Evolutionary conservation across 2,113 vertebrate species (phyloP).

Genomic region (Equus przewalskii): DNA sequence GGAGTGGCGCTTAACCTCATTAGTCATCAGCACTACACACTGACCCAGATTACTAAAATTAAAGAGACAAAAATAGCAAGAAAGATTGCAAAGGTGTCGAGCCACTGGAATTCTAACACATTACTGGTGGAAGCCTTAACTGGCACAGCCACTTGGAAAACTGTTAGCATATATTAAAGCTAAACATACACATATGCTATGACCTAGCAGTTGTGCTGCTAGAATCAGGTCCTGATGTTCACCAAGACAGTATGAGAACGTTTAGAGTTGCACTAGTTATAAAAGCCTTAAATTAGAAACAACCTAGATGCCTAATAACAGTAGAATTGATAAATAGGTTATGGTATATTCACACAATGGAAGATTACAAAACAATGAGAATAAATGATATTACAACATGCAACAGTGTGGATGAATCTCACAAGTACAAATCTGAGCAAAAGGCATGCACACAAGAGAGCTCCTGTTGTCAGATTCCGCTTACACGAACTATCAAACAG

Average conservation of each 20-base stretch:
- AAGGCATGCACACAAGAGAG: neutral
- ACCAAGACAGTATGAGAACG: neutral
- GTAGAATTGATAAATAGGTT: neutral
- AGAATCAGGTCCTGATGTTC: neutral
- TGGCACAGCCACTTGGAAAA: neutral
- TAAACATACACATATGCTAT: neutral
- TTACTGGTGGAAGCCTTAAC: neutral
- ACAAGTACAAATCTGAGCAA: neutral
- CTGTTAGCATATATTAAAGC: neutral
- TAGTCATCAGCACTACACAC: neutral
- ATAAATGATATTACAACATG: neutral
- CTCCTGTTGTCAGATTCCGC: neutral
- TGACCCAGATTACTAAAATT: neutral
- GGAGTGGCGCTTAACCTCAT: neutral
- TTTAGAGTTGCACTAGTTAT: neutral
- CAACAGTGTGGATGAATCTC: neutral
- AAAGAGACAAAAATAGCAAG: neutral
- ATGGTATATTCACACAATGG: neutral
- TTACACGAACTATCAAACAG: conserved; percentile 3
- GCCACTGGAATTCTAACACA: neutral
- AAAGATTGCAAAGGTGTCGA: neutral
- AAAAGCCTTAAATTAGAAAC: neutral
- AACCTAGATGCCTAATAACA: neutral
- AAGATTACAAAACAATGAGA: neutral
- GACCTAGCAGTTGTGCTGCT: neutral